phyloP scores from a whole-genome alignment of 2,888 invertebrate genomes.

The Trissoscelio sp. region DNA sequence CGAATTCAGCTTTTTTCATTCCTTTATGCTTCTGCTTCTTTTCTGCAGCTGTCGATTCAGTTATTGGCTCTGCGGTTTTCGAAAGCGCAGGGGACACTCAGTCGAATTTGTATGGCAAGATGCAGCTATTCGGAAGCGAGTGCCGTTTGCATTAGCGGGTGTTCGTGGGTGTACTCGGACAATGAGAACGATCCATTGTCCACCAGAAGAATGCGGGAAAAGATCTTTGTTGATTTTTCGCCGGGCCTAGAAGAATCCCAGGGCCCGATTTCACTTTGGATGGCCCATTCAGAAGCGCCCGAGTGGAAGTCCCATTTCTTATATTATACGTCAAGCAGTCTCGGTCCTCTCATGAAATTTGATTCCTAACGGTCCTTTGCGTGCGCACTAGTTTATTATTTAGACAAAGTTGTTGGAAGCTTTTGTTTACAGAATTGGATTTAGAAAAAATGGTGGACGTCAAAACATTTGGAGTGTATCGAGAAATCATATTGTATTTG shows the following conservation, averaged over 20 bases:
- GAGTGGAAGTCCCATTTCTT: slow-evolving; percentile 79
- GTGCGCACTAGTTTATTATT: no score
- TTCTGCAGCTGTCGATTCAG: slow-evolving; percentile 60
- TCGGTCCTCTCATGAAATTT: slow-evolving; percentile 49
- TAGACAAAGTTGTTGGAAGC: no score
- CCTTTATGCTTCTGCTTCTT: slow-evolving; percentile 1
- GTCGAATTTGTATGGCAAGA: slow-evolving; percentile 40
- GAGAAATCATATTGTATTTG: no score
- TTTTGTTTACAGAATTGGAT: no score
- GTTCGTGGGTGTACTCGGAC: slow-evolving; percentile 63
- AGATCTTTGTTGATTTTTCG: slow-evolving; percentile 79
- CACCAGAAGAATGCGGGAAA: slow-evolving; percentile 33
- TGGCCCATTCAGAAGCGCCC: slow-evolving; percentile 78
- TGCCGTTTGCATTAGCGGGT: slow-evolving; percentile 39
- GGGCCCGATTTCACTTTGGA: slow-evolving; percentile 71
- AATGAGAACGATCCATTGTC: slow-evolving; percentile 59
- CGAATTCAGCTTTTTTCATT: not conserved
- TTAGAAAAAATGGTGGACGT: no score
- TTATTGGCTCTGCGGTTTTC: slow-evolving; percentile 54
- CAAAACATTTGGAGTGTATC: no score
- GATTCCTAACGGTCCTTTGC: slow-evolving; percentile 56
- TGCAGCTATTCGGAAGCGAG: slow-evolving; percentile 22
- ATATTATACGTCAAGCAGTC: slow-evolving; percentile 7
- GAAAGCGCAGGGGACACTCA: slow-evolving; percentile 38
- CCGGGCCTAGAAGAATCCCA: slow-evolving; percentile 70